Evolutionary conservation across 2,797 vertebrate genomes (phyloP).

Genomic region (Pelobates cultripes): DNA sequence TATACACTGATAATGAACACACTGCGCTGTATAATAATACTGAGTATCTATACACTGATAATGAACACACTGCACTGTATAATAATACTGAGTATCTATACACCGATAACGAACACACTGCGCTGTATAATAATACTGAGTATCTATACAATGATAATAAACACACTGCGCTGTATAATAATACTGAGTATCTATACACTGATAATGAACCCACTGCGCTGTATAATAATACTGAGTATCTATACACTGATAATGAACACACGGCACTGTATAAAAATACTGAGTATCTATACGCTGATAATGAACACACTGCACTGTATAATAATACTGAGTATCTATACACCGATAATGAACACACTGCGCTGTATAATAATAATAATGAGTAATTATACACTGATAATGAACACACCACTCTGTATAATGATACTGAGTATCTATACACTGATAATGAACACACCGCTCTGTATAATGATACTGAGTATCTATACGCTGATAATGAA

Average conservation of each 20-base stretch:
- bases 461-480: background rate
- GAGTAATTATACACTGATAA: background rate
- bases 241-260: background rate
- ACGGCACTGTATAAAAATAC: background rate
- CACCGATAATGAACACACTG: background rate
- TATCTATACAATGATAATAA: too few species aligned
- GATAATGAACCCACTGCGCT: background rate
- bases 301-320: background rate
- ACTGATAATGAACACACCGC: background rate
- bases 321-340: background rate
- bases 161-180: too few species aligned
- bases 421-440: background rate
- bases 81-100: too few species aligned
- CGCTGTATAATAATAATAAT: background rate
- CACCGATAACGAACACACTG: too few species aligned
- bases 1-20: too few species aligned
- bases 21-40: too few species aligned
- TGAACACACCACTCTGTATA: background rate
- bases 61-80: too few species aligned
- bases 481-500: background rate
- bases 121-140: too few species aligned
- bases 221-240: background rate
- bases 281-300: background rate
- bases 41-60: too few species aligned
- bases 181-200: background rate